Base-by-base conservation (phyloP, 2,113 vertebrate genomes). In the Epinephelus lanceolatus region DNA sequence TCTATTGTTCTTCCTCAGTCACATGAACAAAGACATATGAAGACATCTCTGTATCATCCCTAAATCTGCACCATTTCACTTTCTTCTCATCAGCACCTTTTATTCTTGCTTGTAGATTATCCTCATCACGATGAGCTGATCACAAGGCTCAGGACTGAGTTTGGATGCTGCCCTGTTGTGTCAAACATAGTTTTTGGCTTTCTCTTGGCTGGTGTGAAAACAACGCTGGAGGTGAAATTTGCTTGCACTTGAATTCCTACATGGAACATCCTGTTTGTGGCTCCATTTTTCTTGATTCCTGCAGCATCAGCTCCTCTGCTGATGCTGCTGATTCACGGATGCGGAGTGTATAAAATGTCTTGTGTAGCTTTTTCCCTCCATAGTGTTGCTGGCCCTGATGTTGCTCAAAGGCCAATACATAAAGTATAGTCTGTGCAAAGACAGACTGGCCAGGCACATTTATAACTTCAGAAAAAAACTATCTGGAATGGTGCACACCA, bases 221-320 rank as follows among this genome's bases (percentile, higher is more conserved):
- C 40, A 33, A 63, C 40, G 1, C 1, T 40, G 18, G 61, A 63
- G 33, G 61, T 40, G 18, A 9, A 21, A 21, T 63, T 63, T n/a
- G 61, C 61, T 40, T 40, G 61, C 19, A 19, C 61, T 12, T 40
- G 33, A 1, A 3, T 21, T 13, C 18, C 61, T 12, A 5, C 5
- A 6, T 40, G 11, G 9, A 63, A 63, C 11, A 0, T 0, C 9
- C 0, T 5, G 4, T 63, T 40, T 63, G 30, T 19, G 1, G 9
- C 19, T 3, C 18, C 61, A 63, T 40, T 40, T 37, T 63, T 63
- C 11, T 1, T 40, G 5, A 40, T 65, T 51, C 66, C 66, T 30
- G 45, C 23, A 17, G 0, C 5, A 0, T 30, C 6, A 51, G 15
- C 45, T 30, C 10, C 17, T 30, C 1, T 49, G 23, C 3, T 68